These are phyloP conservation scores for Pseudorhiza aurosa DNA, from an alignment of 30 jellyfish, hydroid and myxozoan genomes.

Conservation along the genomic window DNA sequence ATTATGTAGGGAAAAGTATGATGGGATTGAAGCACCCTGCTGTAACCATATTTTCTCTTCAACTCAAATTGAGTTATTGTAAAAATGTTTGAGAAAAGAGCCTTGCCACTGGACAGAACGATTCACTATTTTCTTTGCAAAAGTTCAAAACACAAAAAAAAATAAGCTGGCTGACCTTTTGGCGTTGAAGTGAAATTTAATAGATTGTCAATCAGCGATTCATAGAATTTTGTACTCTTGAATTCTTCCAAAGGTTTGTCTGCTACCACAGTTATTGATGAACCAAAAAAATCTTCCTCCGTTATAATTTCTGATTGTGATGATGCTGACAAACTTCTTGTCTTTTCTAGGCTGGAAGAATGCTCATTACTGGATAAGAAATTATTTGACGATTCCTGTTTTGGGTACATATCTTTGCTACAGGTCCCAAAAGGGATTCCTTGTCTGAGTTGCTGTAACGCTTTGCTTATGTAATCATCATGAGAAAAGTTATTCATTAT, in stretches of 20 bases:
- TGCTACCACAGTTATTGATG: background rate
- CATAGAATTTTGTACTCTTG: constrained; percentile 1
- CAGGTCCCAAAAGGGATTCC: background rate
- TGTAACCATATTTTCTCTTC: too few relatives aligned
- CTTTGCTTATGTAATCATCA: constrained; percentile 35
- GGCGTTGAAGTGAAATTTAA: constrained; percentile 84
- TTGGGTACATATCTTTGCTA: background rate
- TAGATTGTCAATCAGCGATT: constrained; percentile 67
- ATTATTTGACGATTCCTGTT: background rate
- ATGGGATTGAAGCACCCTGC: too few relatives aligned
- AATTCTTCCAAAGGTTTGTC: background rate
- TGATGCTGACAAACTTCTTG: background rate
- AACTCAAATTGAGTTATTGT: too few relatives aligned
- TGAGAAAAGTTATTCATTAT: constrained; percentile 13
- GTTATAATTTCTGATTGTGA: background rate
- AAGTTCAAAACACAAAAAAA: too few relatives aligned
- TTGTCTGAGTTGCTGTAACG: constrained; percentile 20
- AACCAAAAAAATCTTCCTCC: constrained; percentile 33
- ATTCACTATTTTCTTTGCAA: too few relatives aligned
- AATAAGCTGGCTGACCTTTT: constrained; percentile 46
- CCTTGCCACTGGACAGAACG: too few relatives aligned
- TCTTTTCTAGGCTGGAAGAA: background rate
- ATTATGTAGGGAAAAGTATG: too few relatives aligned
- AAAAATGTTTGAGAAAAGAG: too few relatives aligned
- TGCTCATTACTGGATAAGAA: background rate